Base-by-base conservation (phyloP, 2,113 vertebrate genomes). In the Sisor rabdophorus region DNA sequence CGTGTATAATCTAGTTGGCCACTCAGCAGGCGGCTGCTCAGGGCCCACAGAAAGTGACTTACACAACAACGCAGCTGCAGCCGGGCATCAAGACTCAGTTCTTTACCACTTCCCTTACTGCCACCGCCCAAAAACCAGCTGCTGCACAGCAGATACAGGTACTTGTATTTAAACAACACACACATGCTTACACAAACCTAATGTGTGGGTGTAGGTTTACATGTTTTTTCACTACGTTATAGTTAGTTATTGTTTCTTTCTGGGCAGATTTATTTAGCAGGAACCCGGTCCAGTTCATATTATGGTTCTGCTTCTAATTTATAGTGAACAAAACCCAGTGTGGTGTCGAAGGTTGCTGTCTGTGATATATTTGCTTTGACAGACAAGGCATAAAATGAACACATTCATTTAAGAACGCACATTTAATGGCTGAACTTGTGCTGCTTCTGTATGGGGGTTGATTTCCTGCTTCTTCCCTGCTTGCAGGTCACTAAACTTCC, bases 71-170 rank as follows among this genome's bases (percentile, higher is more conserved):
- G 8, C 92, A 91, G 71, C 89, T 91, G 50, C 96, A 94, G 80
- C 91, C 93, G 0, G 92, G 93, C 79, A 94, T 98, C 82, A 99
- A 98, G 88, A 93, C 95, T 26, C 96, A 98, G 89, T 98, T 95
- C 83, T 93, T 95, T 36, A 90, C 95, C 26, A 92, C 95, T 1
- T 92, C 95, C 9, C 92, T 97, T 74, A 81, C 75, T 4, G 17
- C 93, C 61, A 96, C 94, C 89, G 85, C 93, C 2, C 95, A 95
- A 87, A 98, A 98, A 84, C 73, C 94, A 47, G 85, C 93, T 0
- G 94, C 93, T 75, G 84, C 95, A 0, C 96, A 95, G 80, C 96
- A 96, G 83, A 93, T 98, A 53, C 96, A 95, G 92, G 95, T 96
- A 24, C 85, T 87, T 24, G 6, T 3, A 32, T 36, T 17, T 20